Evolutionary conservation across 2,797 vertebrate genomes (phyloP).

Genomic region (Eremophila alpestris): DNA sequence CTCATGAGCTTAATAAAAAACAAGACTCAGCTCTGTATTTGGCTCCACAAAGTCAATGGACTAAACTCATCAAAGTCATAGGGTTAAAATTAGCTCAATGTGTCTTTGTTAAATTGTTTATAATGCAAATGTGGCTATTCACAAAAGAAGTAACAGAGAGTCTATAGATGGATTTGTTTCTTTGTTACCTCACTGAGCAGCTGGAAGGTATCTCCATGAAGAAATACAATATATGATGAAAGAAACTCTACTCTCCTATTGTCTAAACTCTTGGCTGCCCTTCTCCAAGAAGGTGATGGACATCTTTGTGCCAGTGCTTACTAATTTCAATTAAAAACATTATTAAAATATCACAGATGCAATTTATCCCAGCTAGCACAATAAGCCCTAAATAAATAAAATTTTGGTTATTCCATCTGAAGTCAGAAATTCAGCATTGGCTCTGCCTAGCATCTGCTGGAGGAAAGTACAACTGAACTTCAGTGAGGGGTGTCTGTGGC

Average conservation of each 20-base stretch:
- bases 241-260: not conserved
- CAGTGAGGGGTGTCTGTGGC: accelerated
- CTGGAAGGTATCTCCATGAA: not conserved
- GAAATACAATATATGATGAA: not conserved
- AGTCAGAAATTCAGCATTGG: not conserved
- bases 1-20: not conserved
- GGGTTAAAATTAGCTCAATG: slow-evolving; percentile 53
- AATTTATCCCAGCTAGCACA: not conserved
- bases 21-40: slow-evolving; percentile 53
- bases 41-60: not conserved
- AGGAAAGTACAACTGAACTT: not conserved
- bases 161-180: not conserved
- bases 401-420: not conserved
- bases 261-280: not conserved
- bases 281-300: not conserved
- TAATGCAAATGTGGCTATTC: not conserved
- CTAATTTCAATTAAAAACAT: not conserved
- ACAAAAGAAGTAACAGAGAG: not conserved
- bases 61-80: not conserved
- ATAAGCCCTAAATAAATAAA: not conserved
- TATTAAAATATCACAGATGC: not conserved
- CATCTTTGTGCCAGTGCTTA: not conserved
- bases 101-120: slow-evolving; percentile 25
- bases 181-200: not conserved
- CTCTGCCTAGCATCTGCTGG: not conserved